These are phyloP conservation scores for Theristicus caerulescens DNA, from an alignment of 2,113 vertebrate species.

Conservation along the genomic window DNA sequence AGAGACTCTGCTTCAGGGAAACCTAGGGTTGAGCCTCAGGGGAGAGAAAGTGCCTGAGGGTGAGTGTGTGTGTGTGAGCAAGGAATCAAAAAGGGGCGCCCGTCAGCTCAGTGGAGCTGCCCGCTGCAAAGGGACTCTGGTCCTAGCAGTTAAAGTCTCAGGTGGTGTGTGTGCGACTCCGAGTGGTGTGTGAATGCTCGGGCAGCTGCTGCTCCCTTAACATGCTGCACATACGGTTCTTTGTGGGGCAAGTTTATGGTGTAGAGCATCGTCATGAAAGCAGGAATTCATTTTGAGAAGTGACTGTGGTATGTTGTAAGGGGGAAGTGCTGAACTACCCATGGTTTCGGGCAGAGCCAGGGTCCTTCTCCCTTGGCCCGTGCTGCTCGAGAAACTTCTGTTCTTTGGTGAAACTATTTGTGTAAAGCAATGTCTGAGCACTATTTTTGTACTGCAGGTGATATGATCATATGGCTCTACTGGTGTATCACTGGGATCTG, in stretches of 20 bases:
- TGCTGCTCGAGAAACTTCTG: background rate
- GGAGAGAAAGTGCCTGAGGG: no score
- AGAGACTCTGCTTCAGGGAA: no score
- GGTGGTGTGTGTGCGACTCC: no score
- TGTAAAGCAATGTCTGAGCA: background rate
- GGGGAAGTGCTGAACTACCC: background rate
- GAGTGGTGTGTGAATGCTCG: no score
- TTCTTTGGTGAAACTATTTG: background rate
- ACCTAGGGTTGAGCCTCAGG: no score
- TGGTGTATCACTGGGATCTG: conserved; percentile 62
- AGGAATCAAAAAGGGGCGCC: no score
- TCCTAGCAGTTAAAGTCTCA: no score
- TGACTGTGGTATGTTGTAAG: background rate
- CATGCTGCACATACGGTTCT: background rate
- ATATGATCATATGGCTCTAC: conserved; percentile 64
- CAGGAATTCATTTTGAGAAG: background rate
- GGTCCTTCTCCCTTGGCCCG: background rate
- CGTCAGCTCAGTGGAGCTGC: no score
- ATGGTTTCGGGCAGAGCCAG: background rate
- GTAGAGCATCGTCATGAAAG: background rate
- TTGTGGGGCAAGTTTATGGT: background rate
- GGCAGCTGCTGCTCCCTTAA: no score
- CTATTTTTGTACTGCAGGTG: conserved; percentile 37
- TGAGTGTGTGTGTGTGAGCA: no score
- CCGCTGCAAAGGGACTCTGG: no score